Conservation (phyloP, 2,888 invertebrate species). For the Morpho deidamia region DNA sequence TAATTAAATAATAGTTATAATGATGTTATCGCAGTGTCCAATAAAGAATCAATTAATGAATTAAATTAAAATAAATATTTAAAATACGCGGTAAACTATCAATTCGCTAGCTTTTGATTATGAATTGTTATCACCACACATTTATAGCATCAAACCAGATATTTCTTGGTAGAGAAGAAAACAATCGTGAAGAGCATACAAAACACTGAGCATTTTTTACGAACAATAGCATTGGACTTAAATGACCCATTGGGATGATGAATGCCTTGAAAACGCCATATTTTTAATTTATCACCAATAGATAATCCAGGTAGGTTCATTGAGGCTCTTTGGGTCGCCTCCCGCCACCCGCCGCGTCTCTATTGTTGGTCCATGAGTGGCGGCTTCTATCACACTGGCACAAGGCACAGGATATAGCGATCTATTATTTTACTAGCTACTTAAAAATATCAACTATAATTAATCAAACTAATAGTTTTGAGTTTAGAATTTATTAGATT, state of each 20-base stretch:
- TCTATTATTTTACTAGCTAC: background rate
- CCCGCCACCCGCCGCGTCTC: constrained; percentile 54
- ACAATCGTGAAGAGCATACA: constrained; percentile 25
- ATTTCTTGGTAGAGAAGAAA: constrained; percentile 23
- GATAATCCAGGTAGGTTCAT: constrained; percentile 73
- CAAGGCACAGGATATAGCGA: constrained; percentile 28
- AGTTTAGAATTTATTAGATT: no score
- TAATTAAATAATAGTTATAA: no score
- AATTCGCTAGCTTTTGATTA: no score
- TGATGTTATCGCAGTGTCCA: no score
- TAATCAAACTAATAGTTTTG: no score
- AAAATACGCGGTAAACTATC: no score
- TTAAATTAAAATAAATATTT: no score
- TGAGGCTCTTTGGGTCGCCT: constrained; percentile 46
- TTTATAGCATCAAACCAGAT: background rate
- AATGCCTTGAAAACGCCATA: constrained; percentile 68
- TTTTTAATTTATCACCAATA: constrained; percentile 74
- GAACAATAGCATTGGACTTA: constrained; percentile 26
- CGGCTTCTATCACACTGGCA: constrained; percentile 22
- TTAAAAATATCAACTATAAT: no score
- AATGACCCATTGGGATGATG: constrained; percentile 66
- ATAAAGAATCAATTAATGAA: no score
- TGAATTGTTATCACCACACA: no score
- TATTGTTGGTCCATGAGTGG: constrained; percentile 41
- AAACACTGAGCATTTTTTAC: constrained; percentile 29